Evolutionary conservation across 2,113 vertebrate genomes (phyloP), one percentile per base, ranked within the genome.

Genomic region (Cyprinodon tularosa): DNA sequence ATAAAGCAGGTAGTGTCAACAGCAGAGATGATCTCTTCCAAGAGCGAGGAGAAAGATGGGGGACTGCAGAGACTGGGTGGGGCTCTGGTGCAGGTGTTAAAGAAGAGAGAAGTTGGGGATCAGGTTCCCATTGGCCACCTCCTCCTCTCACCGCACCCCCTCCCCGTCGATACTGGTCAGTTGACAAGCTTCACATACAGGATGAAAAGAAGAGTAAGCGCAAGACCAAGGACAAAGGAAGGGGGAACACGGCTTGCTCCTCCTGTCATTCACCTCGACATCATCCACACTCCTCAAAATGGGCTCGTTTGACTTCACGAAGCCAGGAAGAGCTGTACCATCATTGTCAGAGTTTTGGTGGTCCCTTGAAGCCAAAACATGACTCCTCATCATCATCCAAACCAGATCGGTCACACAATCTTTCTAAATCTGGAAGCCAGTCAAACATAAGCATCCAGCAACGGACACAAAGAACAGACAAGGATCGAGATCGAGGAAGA

Each of bases 131-230:
- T 37, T 93, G 94, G 90, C 92, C 93, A 4, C 90, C 76, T 0
- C 93, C 90, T 76, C 94, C 94, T 72, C 92, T 93, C 59, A 93
- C 93, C 0, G 91, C 92, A 2, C 95, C 93, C 22, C 94, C 94
- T 53, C 96, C 96, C 0, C 91, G 95, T n/a, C 93, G 95, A 78
- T 97, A 97, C 87, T 97, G 96, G 96, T 97, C 96, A 0, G 96
- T 96, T 15, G 96, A 97, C 86, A 97, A 97, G 86, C 93, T 97
- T 66, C 95, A 95, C 60, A 93, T 96, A 62, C 96, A 96, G 86
- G 95, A 94, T 20, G 95, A 95, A 68, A 96, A 96, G 88, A 96
- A 94, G 79, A 87, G 81, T 40, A 95, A 90, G 74, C 89, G 88
- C 45, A 93, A 89, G 85, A 88, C 89, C 0, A 93, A 93, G 50